Conservation (phyloP, 2,888 invertebrate species). For the Apodemia hepburni region DNA sequence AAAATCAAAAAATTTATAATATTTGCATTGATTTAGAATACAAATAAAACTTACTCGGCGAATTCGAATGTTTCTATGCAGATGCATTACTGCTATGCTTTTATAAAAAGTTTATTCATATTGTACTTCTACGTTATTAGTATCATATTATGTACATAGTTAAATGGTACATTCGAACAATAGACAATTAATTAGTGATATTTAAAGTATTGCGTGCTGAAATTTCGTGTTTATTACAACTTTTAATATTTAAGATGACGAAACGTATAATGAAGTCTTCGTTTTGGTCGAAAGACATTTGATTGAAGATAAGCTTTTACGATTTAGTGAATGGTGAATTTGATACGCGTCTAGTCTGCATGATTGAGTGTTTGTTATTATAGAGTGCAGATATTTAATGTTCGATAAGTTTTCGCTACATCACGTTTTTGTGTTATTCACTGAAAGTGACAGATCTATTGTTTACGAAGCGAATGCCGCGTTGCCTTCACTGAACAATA, state of each 20-base stretch:
- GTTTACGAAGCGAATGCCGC: too few species aligned
- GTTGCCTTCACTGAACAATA: too few species aligned
- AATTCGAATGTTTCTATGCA: neutral
- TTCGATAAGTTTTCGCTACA: neutral
- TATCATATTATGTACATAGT: too few species aligned
- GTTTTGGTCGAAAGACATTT: constrained; percentile 20
- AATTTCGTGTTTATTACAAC: constrained; percentile 1
- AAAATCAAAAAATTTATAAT: too few species aligned
- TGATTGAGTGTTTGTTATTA: neutral
- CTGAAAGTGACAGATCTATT: too few species aligned
- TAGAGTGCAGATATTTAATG: neutral
- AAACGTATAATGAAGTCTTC: constrained; percentile 20
- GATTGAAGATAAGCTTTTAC: constrained; percentile 30
- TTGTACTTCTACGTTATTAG: neutral
- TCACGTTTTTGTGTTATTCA: too few species aligned
- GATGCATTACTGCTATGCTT: neutral
- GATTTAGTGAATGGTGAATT: constrained; percentile 34
- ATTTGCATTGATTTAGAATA: too few species aligned
- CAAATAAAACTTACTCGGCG: too few species aligned
- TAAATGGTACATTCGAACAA: neutral
- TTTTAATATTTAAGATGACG: constrained; percentile 14
- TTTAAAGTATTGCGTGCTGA: neutral
- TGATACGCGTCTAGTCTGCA: constrained; percentile 30
- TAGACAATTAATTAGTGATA: constrained; percentile 5
- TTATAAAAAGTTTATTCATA: neutral